Percentiles rank a stretch among this genome's conserved stretches.
Conservation (phyloP, 2,888 invertebrate genomes). For the Drosophila ezoana region DNA sequence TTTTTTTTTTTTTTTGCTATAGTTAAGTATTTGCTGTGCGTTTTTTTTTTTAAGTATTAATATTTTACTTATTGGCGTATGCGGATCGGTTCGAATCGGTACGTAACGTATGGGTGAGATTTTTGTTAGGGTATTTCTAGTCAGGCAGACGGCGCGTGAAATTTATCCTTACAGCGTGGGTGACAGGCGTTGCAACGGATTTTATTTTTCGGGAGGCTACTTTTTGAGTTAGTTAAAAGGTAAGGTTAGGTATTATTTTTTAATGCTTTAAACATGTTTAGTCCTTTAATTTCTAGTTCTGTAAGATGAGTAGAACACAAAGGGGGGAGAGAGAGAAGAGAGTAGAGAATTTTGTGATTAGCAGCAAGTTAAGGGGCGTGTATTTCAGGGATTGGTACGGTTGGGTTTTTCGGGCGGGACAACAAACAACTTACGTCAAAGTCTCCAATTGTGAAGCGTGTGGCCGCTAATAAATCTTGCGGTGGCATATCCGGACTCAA, state of each 20-base stretch:
- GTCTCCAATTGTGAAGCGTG: slow-evolving; percentile 91
- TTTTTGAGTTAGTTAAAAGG: slow-evolving; percentile 32
- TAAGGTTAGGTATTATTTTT: slow-evolving; percentile 36
- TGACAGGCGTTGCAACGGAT: slow-evolving; percentile 47
- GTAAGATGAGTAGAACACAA: slow-evolving; percentile 26
- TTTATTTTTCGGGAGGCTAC: slow-evolving; percentile 19
- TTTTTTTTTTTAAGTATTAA: slow-evolving; percentile 34
- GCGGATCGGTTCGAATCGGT: slow-evolving; percentile 47
- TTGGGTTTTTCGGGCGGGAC: slow-evolving; percentile 27
- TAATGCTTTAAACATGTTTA: slow-evolving; percentile 37
- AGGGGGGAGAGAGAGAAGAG: slow-evolving; percentile 48
- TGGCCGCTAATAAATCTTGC: slow-evolving; percentile 86
- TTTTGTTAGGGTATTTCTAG: slow-evolving; percentile 34
- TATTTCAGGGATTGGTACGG: slow-evolving; percentile 20
- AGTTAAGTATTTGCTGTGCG: slow-evolving; percentile 64
- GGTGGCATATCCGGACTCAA: slow-evolving; percentile 88
- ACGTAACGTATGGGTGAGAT: slow-evolving; percentile 43
- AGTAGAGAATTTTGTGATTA: slow-evolving; percentile 61
- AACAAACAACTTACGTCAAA: slow-evolving; percentile 88
- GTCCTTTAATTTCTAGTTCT: slow-evolving; percentile 55
- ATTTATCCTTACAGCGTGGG: slow-evolving; percentile 53
- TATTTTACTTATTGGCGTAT: slow-evolving; percentile 46
- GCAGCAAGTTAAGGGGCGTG: slow-evolving; percentile 23
- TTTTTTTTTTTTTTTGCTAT: slow-evolving; percentile 33
- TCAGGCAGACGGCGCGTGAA: slow-evolving; percentile 53